A percentile compares a stretch with the other conserved stretches of the same genome.
Conservation (phyloP, 2,113 vertebrate genomes). For the Phylloscopus whistleri region DNA sequence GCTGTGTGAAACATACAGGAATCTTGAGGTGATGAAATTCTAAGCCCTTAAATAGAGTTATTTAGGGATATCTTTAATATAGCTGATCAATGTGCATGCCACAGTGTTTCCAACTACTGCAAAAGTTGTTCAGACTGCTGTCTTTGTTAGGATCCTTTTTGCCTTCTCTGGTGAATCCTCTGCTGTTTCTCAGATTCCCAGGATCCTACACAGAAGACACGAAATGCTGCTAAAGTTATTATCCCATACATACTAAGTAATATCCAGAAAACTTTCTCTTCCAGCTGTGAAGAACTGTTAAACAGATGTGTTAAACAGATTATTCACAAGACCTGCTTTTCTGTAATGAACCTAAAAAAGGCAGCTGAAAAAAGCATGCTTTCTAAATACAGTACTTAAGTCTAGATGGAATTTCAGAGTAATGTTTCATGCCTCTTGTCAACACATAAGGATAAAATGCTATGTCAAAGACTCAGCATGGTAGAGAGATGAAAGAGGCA, state of each 20-base stretch:
- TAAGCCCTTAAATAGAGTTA: conserved; percentile 47
- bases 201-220: neutral
- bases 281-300: neutral
- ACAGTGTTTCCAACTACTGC: conserved; percentile 51
- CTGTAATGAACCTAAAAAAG: neutral
- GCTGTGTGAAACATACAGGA: neutral
- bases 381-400: neutral
- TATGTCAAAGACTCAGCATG: neutral
- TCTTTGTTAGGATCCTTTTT: conserved; percentile 40
- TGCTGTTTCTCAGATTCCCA: conserved; percentile 36
- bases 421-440: neutral
- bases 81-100: conserved; percentile 21
- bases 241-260: neutral
- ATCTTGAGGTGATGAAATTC: conserved; percentile 6
- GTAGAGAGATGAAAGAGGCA: neutral
- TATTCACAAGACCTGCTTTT: neutral
- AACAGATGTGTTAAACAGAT: neutral
- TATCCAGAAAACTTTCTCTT: neutral
- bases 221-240: neutral
- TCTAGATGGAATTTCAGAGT: neutral
- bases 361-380: neutral
- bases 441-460: neutral
- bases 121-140: conserved; percentile 10
- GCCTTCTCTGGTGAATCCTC: neutral
- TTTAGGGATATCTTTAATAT: conserved; percentile 34